phyloP scores from a whole-genome alignment of 2,888 invertebrate genomes.

The Masnerella sp. region DNA sequence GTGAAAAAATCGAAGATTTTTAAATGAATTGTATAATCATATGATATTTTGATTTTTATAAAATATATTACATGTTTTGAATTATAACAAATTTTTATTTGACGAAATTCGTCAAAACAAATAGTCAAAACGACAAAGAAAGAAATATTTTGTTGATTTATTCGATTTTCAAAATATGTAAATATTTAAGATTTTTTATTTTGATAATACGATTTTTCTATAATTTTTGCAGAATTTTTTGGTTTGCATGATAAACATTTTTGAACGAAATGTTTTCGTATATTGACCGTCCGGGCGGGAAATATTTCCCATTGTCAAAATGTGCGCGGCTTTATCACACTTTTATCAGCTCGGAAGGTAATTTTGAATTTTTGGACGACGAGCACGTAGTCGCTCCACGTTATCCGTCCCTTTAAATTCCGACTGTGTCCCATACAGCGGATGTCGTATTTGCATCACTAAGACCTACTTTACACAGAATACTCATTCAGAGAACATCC shows the following conservation, averaged over 20 bases:
- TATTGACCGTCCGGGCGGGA: constrained; percentile 1
- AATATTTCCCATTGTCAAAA: constrained; percentile 32
- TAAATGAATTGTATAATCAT: not conserved
- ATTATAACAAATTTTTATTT: no score
- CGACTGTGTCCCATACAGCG: constrained; percentile 56
- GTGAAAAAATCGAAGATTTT: no score
- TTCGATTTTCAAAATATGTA: no score
- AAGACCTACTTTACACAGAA: constrained; percentile 60
- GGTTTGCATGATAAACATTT: no score
- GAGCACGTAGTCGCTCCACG: constrained; percentile 54
- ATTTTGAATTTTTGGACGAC: constrained; percentile 57
- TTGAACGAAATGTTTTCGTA: not conserved
- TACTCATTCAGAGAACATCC: constrained; percentile 57
- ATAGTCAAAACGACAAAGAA: not conserved
- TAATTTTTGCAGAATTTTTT: no score
- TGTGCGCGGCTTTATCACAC: constrained; percentile 45
- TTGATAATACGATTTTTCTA: not conserved
- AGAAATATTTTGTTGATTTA: not conserved
- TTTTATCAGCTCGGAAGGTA: constrained; percentile 57
- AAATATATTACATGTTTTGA: no score
- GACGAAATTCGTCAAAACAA: no score
- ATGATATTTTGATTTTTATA: not conserved
- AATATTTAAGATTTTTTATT: not conserved
- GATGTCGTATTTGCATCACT: constrained; percentile 61
- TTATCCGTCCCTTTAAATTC: constrained; percentile 60